Conservation (phyloP, 1,140 invertebrate species). For the Drosophila willistoni region DNA sequence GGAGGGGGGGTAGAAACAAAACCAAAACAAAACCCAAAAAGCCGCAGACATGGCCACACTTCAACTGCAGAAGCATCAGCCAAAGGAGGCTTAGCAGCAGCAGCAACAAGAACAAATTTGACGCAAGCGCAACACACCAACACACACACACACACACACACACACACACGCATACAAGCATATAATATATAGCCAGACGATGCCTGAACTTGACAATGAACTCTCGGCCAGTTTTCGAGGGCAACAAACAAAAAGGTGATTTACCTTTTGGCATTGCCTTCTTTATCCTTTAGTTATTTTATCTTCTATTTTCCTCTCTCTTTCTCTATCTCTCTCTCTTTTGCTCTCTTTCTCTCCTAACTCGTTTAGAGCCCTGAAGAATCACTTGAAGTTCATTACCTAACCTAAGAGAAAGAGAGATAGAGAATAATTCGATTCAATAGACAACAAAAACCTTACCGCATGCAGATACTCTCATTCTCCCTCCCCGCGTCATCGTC, state of each 20-base stretch:
- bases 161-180: slow-evolving; percentile 17
- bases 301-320: background rate
- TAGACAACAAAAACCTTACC: slow-evolving; percentile 28
- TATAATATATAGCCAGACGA: slow-evolving; percentile 37
- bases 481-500: background rate
- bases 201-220: slow-evolving; percentile 60
- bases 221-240: slow-evolving; percentile 52
- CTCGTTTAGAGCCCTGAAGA: slow-evolving; percentile 12
- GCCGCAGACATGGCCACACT: slow-evolving; percentile 60
- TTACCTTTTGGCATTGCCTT: slow-evolving; percentile 43
- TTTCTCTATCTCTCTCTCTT: background rate
- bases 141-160: slow-evolving; percentile 34
- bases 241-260: slow-evolving; percentile 47
- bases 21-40: slow-evolving; percentile 43
- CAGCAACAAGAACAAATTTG: slow-evolving; percentile 43
- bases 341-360: background rate
- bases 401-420: background rate
- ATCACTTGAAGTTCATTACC: slow-evolving; percentile 14
- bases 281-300: slow-evolving; percentile 19
- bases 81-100: slow-evolving; percentile 43
- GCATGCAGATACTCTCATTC: slow-evolving; percentile 20
- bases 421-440: slow-evolving; percentile 13
- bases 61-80: slow-evolving; percentile 48
- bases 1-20: slow-evolving; percentile 25
- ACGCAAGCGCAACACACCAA: slow-evolving; percentile 71